Base-by-base conservation (phyloP, 2,888 invertebrate species). In the Macaria liturata region DNA sequence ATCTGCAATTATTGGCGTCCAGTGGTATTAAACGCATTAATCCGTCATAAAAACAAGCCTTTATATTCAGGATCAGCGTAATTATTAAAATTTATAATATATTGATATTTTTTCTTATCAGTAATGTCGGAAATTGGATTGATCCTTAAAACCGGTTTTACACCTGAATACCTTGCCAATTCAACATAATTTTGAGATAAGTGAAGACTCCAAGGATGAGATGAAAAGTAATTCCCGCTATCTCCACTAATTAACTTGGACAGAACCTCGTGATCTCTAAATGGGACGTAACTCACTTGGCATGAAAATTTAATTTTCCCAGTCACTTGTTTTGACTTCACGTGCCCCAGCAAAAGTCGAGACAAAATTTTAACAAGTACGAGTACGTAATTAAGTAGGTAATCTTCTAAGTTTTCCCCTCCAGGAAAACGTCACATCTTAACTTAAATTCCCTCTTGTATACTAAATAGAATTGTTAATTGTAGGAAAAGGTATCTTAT, bases 301-400 rank as follows among this genome's bases (percentile, higher is more conserved):
- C 61, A 60, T 70, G 68, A 69, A 67, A 71, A 71, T 66, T 58
- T 65, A 68, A 69, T 71, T 71, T 70, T 61, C 61, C 46, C 57
- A 57, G 62, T 61, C 66, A 68, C 71, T 67, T 63, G 62, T 66
- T 59, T 64, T 63, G 48, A 50, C 58, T 43, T 48, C 58, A 54
- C 58, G 58, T 34, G 43, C 51, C 46, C 30, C 9, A n/a, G 48
- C 47, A 50, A 53, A 51, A 59, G 40, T 55, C 53, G 54, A 62
- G 66, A 66, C 71, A 70, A 74, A 37, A 70, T 71, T 67, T 65
- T 64, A 71, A 68, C 66, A 67, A 74, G 63, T 66, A 68, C 63
- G 55, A 71, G n/a, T n/a, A n/a, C n/a, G n/a, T n/a, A n/a, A n/a
- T n/a, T n/a, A 71, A 71, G 68, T 72, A 69, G 65, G 67, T 69